These are phyloP conservation scores for Melanostoma mellinum DNA, from an alignment of 2,888 invertebrate genomes.

Conservation along the genomic window DNA sequence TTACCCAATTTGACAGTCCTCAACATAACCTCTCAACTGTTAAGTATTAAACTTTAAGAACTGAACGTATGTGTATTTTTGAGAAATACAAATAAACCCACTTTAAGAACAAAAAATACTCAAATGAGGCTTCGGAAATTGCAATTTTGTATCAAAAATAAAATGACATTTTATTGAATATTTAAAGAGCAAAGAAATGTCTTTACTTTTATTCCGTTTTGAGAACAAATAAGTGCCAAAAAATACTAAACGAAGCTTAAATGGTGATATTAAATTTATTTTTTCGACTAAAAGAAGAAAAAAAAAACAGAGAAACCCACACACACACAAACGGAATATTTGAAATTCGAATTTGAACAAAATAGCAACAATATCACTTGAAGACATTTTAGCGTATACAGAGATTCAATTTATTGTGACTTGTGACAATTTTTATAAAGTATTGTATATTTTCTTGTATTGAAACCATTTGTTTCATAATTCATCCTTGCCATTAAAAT, in stretches of 20 bases:
- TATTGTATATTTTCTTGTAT: slow-evolving; percentile 60
- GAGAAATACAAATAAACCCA: slow-evolving; percentile 8
- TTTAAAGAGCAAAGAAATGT: neutral
- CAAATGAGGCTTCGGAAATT: slow-evolving; percentile 70
- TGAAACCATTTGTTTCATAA: slow-evolving; percentile 56
- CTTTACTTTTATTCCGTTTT: slow-evolving; percentile 30
- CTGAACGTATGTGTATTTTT: neutral
- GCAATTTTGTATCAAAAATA: slow-evolving; percentile 64
- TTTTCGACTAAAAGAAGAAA: slow-evolving; percentile 70
- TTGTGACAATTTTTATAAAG: slow-evolving; percentile 21
- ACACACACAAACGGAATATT: slow-evolving; percentile 39
- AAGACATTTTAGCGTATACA: too few relatives aligned
- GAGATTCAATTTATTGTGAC: too few relatives aligned
- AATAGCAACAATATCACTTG: slow-evolving; percentile 25
- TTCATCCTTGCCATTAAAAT: slow-evolving; percentile 68
- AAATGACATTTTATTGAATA: slow-evolving; percentile 39
- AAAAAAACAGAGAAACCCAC: slow-evolving; percentile 48
- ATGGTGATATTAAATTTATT: slow-evolving; percentile 71
- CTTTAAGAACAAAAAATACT: slow-evolving; percentile 29
- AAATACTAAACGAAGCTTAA: slow-evolving; percentile 68
- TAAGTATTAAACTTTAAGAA: slow-evolving; percentile 6
- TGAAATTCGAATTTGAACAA: slow-evolving; percentile 18
- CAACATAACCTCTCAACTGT: neutral
- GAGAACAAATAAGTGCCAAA: slow-evolving; percentile 68
- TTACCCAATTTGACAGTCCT: too few relatives aligned